Evolutionary conservation across 2,113 vertebrate species (phyloP), one percentile per base, ranked within the genome.

Genomic region (Lampris megalopsis): DNA sequence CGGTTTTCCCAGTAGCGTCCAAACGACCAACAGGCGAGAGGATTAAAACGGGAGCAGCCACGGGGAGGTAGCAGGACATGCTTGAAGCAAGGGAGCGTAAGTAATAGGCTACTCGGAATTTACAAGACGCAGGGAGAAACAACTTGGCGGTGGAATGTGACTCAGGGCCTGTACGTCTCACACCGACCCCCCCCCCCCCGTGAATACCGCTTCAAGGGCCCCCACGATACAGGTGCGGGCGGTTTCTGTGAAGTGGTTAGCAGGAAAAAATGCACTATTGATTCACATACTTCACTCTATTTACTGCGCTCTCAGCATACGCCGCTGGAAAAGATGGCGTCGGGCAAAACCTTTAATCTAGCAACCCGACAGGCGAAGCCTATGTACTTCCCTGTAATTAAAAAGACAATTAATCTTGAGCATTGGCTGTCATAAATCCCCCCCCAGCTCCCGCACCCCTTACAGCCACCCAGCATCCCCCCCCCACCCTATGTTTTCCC

Each of bases 321-420:
- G 38, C 47, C 47, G 68, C 65, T 64, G 50, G 68, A 70, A 49
- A 68, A n/a, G 49, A 40, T 38, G 65, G 80, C 59, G 48, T 85
- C 86, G 82, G 83, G 83, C 79, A 81, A 59, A 67, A 86, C 87
- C 79, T 82, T 84, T 85, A 91, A 89, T 90, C 84, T 84, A 71
- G 72, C 71, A n/a, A 24, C 80, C 72, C 64, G 71, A 90, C 86
- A 88, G 83, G 80, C 84, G 82, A 81, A 87, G 86, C 81, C 84
- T 78, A 83, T 84, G 82, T 88, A 79, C 71, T 79, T 84, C 66
- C 63, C 80, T 89, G 84, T 91, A 89, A 93, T 94, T 92, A 91
- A 90, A 90, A 92, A 84, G 72, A 49, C 41, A 62, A 86, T 91
- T 83, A 70, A 90, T 93, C 89, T 86, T 78, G 52, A 78, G 78